These are phyloP conservation scores for Heliothis subflexa DNA, from an alignment of 1,140 invertebrate species.

Conservation along the genomic window DNA sequence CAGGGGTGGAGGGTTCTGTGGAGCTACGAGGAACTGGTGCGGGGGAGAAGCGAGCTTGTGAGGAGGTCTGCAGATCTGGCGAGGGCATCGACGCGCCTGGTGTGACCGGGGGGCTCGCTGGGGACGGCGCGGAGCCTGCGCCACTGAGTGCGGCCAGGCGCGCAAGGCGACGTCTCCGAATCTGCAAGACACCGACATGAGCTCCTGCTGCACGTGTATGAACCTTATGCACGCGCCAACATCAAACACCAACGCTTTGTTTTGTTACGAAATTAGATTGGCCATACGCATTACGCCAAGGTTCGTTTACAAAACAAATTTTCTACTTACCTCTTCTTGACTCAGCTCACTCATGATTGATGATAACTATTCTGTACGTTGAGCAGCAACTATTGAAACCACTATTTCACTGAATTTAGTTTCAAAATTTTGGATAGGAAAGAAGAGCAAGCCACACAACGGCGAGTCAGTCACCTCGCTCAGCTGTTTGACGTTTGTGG, in stretches of 20 bases:
- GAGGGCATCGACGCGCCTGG: conserved; percentile 74
- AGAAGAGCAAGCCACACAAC: conserved; percentile 81
- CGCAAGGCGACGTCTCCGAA: conserved; percentile 79
- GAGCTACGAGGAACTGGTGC: conserved; percentile 65
- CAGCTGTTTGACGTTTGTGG: conserved; percentile 84
- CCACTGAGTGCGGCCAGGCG: conserved; percentile 74
- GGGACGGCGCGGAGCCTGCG: conserved; percentile 66
- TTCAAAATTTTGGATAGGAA: conserved; percentile 64
- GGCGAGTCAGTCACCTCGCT: conserved; percentile 85
- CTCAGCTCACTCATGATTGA: conserved; percentile 90
- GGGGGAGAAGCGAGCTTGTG: conserved; percentile 61
- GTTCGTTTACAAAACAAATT: conserved; percentile 76
- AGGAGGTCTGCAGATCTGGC: conserved; percentile 66
- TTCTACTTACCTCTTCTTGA: conserved; percentile 90
- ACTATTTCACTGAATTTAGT: conserved; percentile 61
- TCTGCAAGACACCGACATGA: conserved; percentile 69
- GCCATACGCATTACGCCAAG: conserved; percentile 81
- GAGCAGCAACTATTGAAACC: conserved; percentile 51
- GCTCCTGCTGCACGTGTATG: conserved; percentile 67
- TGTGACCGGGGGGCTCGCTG: conserved; percentile 72
- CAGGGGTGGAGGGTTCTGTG: conserved; percentile 66
- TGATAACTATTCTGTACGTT: conserved; percentile 54
- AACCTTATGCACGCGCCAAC: conserved; percentile 61
- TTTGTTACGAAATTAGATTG: conserved; percentile 86
- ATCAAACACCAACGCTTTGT: conserved; percentile 80